Evolutionary conservation across 2,113 vertebrate species (phyloP).

Genomic region (Condylura cristata): DNA sequence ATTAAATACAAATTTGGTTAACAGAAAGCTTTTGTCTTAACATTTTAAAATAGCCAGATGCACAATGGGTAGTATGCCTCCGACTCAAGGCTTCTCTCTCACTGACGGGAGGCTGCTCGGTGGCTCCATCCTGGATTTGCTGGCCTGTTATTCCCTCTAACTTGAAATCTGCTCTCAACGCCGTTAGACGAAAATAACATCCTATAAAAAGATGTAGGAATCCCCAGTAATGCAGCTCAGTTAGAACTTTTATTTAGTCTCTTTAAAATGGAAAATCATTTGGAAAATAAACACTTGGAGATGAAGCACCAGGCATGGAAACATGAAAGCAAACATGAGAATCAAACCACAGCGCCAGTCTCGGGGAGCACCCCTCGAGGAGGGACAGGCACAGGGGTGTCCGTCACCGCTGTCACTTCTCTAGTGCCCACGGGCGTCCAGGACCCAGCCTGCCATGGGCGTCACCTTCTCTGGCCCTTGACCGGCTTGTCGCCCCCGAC

Average conservation of each 20-base stretch:
- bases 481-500: too few species aligned
- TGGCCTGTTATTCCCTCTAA: constrained; percentile 43
- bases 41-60: neutral
- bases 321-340: constrained; percentile 34
- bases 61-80: constrained; percentile 1
- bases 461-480: too few species aligned
- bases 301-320: neutral
- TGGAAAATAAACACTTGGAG: constrained; percentile 55
- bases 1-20: neutral
- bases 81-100: neutral
- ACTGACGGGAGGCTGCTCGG: neutral
- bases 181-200: constrained; percentile 61
- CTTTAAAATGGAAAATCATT: constrained; percentile 57
- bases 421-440: fast-evolving
- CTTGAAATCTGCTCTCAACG: constrained; percentile 49
- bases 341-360: neutral
- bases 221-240: constrained; percentile 51
- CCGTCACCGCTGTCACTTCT: neutral
- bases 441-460: too few species aligned
- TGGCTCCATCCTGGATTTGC: neutral
- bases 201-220: constrained; percentile 64
- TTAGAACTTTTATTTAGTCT: constrained; percentile 63
- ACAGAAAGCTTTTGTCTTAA: neutral
- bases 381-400: neutral
- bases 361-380: neutral